These are phyloP conservation scores for Atta texana DNA, from an alignment of 1,140 invertebrate genomes.

Conservation along the genomic window DNA sequence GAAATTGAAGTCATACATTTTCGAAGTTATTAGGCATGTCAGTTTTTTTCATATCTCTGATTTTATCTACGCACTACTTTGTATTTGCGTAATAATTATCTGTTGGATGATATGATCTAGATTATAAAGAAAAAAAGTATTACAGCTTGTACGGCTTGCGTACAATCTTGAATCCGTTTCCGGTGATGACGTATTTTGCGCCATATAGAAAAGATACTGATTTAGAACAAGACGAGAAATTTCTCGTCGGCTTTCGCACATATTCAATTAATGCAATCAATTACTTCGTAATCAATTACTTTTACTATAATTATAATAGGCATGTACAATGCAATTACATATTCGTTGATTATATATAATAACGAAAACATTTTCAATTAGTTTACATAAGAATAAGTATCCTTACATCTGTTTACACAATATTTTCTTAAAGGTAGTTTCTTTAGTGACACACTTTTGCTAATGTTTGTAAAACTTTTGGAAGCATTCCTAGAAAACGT, in stretches of 20 bases:
- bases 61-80: conserved; percentile 29
- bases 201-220: background rate
- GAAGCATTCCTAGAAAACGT: no score
- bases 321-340: background rate
- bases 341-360: background rate
- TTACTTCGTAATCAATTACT: background rate
- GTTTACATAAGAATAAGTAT: no score
- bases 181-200: conserved; percentile 66
- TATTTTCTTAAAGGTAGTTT: no score
- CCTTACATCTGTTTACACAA: no score
- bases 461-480: no score
- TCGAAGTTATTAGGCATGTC: background rate
- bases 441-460: no score
- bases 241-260: background rate
- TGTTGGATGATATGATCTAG: conserved; percentile 38
- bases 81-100: conserved; percentile 20
- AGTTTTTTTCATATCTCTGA: conserved; percentile 14
- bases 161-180: conserved; percentile 70
- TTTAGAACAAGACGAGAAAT: conserved; percentile 24
- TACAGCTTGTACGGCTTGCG: no score
- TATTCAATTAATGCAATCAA: background rate
- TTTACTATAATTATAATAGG: background rate
- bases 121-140: conserved; percentile 43
- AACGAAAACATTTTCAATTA: no score
- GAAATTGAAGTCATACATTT: background rate